Base-by-base conservation (phyloP, 2,797 vertebrate species). In the Pangasius sanitwongsei region DNA sequence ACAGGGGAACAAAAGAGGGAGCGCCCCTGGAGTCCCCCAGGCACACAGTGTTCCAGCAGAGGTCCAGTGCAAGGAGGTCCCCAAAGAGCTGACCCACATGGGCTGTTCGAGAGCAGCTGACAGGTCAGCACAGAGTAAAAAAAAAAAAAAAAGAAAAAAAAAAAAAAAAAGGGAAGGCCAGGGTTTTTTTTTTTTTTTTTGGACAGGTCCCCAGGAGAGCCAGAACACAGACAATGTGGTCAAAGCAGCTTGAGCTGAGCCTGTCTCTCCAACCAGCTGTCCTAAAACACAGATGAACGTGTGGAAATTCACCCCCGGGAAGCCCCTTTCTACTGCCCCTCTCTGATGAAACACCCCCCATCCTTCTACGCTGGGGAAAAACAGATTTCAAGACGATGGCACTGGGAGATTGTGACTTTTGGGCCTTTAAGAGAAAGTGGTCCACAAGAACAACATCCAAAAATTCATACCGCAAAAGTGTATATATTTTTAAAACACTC, bases 31-130 rank as follows among this genome's bases (percentile, higher is more conserved):
- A 94, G 93, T 94, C 94, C 94, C 95, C 85, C 94, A 92, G 94
- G 93, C 92, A 92, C 92, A 93, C 94, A 91, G 94, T 95, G 95
- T 95, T 96, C 94, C 95, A 95, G 95, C 95, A 95, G 95, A 94
- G 94, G 94, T 94, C 94, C 86, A 86, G 93, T 94, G 94, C 78
- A 92, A 94, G 94, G 87, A 90, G 93, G 88, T 94, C 94, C 96
- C 95, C 92, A 93, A 94, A 93, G 94, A 95, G 95, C 91, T 67
- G 92, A 93, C 89, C 92, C 86, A 90, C 94, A 95, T 93, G 94
- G 95, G 96, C 95, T 95, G 93, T 69, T 61, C 92, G 92, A 93
- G 93, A 89, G 91, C 83, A 94, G 92, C 95, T 95, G 96, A 96
- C 95, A 95, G 96, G 94, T 95, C 95, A 95, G 94, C 92, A 91